Conservation (phyloP, 2,797 vertebrate species). For the Neoniphon sammara region DNA sequence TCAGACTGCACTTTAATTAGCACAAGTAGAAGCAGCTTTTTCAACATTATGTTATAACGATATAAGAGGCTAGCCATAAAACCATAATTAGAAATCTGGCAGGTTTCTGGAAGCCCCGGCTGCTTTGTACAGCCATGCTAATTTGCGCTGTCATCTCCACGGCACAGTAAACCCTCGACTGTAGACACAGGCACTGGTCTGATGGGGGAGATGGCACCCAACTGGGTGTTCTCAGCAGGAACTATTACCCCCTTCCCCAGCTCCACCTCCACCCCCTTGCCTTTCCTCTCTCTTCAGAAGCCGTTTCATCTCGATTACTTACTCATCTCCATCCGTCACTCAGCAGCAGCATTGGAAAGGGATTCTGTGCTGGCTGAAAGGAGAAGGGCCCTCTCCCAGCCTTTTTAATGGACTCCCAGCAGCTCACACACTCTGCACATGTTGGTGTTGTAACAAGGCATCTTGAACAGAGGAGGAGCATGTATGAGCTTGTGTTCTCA, state of each 20-base stretch:
- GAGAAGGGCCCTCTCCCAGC: conserved; percentile 4
- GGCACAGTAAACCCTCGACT: conserved; percentile 9
- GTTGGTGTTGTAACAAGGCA: neutral
- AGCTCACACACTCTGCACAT: neutral
- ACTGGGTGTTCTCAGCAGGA: conserved; percentile 36
- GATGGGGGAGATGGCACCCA: conserved; percentile 26
- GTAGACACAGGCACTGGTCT: conserved; percentile 18
- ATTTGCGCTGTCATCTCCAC: conserved; percentile 33
- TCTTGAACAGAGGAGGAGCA: neutral
- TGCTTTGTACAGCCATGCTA: conserved; percentile 16
- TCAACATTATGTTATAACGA: conserved; percentile 31
- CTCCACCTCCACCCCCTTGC: neutral
- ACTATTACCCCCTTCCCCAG: conserved; percentile 3
- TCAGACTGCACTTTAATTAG: conserved; percentile 11
- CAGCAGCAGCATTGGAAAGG: conserved; percentile 28
- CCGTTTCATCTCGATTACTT: conserved; percentile 20
- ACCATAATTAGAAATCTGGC: conserved; percentile 39
- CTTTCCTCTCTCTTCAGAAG: conserved; percentile 40
- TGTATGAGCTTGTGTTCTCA: neutral
- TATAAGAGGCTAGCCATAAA: conserved; percentile 34
- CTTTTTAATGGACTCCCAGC: conserved; percentile 23
- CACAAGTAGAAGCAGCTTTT: neutral
- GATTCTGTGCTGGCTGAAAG: conserved; percentile 19
- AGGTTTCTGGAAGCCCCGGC: conserved; percentile 20
- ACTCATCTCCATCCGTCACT: conserved; percentile 20